Base-by-base conservation (phyloP, 1,140 invertebrate species). In the Dysdera silvatica region DNA sequence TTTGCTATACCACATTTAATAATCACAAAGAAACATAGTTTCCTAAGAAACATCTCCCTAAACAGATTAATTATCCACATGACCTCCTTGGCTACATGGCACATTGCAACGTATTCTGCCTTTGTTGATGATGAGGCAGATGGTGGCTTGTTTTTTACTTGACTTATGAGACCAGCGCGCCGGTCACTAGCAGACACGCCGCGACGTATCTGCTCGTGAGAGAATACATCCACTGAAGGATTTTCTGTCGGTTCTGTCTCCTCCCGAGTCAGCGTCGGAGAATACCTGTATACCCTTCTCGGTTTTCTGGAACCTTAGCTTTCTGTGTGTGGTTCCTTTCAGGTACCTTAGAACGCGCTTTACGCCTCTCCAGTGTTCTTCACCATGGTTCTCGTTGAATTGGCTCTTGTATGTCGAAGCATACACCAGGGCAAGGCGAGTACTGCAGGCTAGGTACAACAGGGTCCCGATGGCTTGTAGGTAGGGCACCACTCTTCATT, bases 151-250 rank as follows among this genome's bases (percentile, higher is more conserved):
- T 67, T 75, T 79, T 29, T 73, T 77, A 66, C 77, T 76, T 70
- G 78, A 76, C 67, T 77, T n/a, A 82, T n/a, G 75, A 76, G 54
- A 80, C 76, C 45, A 78, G 73, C 28, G 74, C 18, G 53, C 76
- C 63, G 47, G 61, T 68, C 48, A 75, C 31, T 37, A 68, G 61
- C 57, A 74, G n/a, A n/a, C n/a, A n/a, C n/a, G n/a, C n/a, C n/a
- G n/a, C n/a, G n/a, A n/a, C n/a, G n/a, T n/a, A n/a, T n/a, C n/a
- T n/a, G n/a, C n/a, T n/a, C n/a, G n/a, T n/a, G n/a, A n/a, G n/a
- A n/a, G 74, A 0, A 74, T 52, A 66, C 71, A 75, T 0, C 77
- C 75, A 26, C 70, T 74, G 18, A 61, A 73, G 14, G 74, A 70
- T 45, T 64, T 67, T 53, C 65, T 43, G 40, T 72, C 61, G 18